Evolutionary conservation across 2,888 invertebrate genomes (phyloP).

Genomic region (Hoplodrina blanda): DNA sequence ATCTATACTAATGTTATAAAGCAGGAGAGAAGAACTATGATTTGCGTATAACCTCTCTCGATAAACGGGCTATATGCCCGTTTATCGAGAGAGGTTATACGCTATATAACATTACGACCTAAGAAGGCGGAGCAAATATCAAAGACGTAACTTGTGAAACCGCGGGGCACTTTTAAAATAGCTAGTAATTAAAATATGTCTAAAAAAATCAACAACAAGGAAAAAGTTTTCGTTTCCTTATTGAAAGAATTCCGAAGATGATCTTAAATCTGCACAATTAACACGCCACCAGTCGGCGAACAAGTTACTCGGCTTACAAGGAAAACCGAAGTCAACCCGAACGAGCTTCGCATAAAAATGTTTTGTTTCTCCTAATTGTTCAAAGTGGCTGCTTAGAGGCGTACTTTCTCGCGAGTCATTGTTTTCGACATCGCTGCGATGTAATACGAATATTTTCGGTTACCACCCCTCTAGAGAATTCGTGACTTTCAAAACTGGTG

Average conservation of each 20-base stretch:
- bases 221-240: conserved; percentile 5
- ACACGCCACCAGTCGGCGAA: conserved; percentile 39
- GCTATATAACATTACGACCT: no score
- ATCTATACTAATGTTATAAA: no score
- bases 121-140: no score
- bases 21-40: no score
- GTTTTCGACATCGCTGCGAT: conserved; percentile 84
- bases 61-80: no score
- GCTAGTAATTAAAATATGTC: no score
- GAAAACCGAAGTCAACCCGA: conserved; percentile 64
- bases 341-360: conserved; percentile 84
- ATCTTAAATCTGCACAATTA: conserved; percentile 55
- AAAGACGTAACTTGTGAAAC: no score
- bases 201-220: background rate
- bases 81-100: no score
- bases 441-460: conserved; percentile 86
- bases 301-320: conserved; percentile 62
- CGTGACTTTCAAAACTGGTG: conserved; percentile 84
- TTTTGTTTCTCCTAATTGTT: conserved; percentile 90
- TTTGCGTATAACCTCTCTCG: no score
- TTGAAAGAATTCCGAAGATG: conserved; percentile 19
- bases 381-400: conserved; percentile 86
- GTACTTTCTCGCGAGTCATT: conserved; percentile 86
- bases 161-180: no score
- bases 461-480: conserved; percentile 79